Evolutionary conservation across 2,797 vertebrate species (phyloP), one percentile per base, ranked within the genome.

Genomic region (Myoxocephalus aenaeus): DNA sequence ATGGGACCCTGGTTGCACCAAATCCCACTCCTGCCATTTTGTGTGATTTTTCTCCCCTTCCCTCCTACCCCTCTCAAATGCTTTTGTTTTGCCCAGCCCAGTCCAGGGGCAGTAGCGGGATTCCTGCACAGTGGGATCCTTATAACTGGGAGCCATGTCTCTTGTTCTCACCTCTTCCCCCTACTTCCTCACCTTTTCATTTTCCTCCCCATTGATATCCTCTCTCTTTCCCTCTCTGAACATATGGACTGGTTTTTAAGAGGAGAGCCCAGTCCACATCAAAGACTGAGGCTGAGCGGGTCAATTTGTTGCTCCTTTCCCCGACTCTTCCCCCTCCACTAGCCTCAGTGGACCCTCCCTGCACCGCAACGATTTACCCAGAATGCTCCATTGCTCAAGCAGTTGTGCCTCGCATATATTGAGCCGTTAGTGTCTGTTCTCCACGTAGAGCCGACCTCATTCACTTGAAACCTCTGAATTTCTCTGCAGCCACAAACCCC

Each of bases 1-100:
- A 95, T 90, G 95, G 95, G 96, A 96, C 93, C 88, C 90, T 90
- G 72, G 78, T 93, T 93, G 91, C 94, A 93, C 92, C 95, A 95
- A 96, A 95, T 96, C 96, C 96, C 95, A 92, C 83, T 91, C 87
- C 91, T 92, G 87, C 89, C 81, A 93, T 94, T 93, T 94, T 92
- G 86, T 91, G 83, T 85, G 90, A 92, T 93, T 91, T 86, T 5
- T 86, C 82, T 86, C 81, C 88, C 70, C 82, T 78, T 82, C 73
- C 79, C 58, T 79, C 71, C 78, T 77, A 18, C 77, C 82, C 58
- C 70, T 79, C 89, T 90, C 87, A 77, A 86, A 89, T 90, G 81
- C 89, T 90, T 93, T 93, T 92, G 87, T 93, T 93, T 93, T 87
- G 87, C 86, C 86, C 83, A 6, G 80, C 82, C 86, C 68, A 73